Conservation (phyloP, 1,140 invertebrate genomes). For the Drosophila nigromelanica region DNA sequence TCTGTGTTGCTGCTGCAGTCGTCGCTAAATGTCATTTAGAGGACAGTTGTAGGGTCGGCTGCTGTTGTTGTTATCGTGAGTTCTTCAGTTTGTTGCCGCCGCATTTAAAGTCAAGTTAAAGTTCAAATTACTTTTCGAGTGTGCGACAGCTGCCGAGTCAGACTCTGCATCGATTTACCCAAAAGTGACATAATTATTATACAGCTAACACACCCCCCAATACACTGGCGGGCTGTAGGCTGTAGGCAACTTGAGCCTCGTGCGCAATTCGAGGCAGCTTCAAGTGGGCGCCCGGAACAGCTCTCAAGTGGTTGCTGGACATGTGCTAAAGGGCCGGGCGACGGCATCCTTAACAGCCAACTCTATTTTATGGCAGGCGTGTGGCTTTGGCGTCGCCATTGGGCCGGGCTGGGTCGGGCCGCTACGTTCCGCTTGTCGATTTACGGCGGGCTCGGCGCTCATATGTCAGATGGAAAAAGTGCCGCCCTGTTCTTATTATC, state of each 20-base stretch:
- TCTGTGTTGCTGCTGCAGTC: slow-evolving; percentile 59
- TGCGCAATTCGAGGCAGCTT: slow-evolving; percentile 39
- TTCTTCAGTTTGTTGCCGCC: slow-evolving; percentile 14
- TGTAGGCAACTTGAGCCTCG: slow-evolving; percentile 23
- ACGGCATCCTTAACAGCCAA: slow-evolving; percentile 22
- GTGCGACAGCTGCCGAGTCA: slow-evolving; percentile 53
- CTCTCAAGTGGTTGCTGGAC: slow-evolving; percentile 59
- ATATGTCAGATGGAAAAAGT: slow-evolving; percentile 52
- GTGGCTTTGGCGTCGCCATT: slow-evolving; percentile 46
- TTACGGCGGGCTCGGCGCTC: slow-evolving; percentile 59
- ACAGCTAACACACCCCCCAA: slow-evolving; percentile 41
- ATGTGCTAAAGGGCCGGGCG: slow-evolving; percentile 49
- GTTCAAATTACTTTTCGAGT: slow-evolving; percentile 74
- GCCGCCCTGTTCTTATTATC: slow-evolving; percentile 10
- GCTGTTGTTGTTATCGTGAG: slow-evolving; percentile 6
- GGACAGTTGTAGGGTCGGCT: slow-evolving; percentile 75
- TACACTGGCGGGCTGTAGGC: too few relatives aligned
- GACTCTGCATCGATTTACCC: slow-evolving; percentile 60
- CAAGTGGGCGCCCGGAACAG: slow-evolving; percentile 24
- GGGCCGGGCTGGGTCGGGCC: slow-evolving; percentile 9
- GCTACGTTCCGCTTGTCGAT: slow-evolving; percentile 39
- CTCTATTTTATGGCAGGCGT: slow-evolving; percentile 65
- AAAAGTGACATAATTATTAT: slow-evolving; percentile 78
- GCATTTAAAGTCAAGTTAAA: slow-evolving; percentile 80
- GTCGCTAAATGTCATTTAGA: slow-evolving; percentile 78